phyloP scores from a whole-genome alignment of 2,797 vertebrate genomes.

The Platalea minor region DNA sequence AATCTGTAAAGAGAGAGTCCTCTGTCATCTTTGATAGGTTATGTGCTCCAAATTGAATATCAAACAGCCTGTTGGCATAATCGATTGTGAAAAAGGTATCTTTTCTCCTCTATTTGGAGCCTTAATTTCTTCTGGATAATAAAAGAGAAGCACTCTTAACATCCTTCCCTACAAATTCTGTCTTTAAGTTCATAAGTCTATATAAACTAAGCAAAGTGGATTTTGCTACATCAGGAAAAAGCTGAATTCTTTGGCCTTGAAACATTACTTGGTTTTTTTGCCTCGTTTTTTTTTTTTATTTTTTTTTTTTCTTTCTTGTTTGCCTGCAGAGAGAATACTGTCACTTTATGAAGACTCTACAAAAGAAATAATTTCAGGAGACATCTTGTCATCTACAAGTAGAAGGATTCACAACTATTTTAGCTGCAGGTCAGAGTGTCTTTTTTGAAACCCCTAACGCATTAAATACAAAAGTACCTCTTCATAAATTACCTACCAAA shows the following conservation, averaged over 20 bases:
- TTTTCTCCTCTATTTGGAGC: not conserved
- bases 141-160: not conserved
- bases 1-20: not conserved
- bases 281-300: not conserved
- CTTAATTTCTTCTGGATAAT: not conserved
- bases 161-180: not conserved
- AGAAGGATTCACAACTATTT: not conserved
- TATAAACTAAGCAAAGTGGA: not conserved
- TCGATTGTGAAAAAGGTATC: not conserved
- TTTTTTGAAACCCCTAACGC: not conserved
- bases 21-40: not conserved
- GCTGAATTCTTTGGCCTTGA: not conserved
- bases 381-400: not conserved
- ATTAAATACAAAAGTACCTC: not conserved
- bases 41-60: constrained; percentile 3
- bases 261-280: not conserved
- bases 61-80: not conserved
- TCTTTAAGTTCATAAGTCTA: not conserved
- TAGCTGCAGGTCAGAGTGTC: not conserved
- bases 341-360: not conserved
- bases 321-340: not conserved
- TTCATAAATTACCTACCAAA: not conserved
- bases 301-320: not conserved
- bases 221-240: constrained; percentile 9
- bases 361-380: constrained; percentile 17